These are phyloP conservation scores for Acipenser oxyrinchus DNA, from an alignment of 2,797 vertebrate genomes.

Conservation along the genomic window DNA sequence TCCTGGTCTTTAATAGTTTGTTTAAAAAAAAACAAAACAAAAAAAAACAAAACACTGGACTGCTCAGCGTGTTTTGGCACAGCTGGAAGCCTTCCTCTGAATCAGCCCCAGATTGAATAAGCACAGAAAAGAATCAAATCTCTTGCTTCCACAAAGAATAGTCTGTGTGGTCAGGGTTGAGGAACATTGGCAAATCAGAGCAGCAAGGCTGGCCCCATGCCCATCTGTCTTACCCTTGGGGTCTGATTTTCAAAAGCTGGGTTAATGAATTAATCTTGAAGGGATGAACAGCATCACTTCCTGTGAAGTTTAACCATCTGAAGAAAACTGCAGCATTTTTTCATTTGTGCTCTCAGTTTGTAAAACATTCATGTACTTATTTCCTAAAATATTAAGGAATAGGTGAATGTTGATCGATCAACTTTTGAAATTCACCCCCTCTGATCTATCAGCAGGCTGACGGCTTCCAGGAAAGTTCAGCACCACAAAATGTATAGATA, in stretches of 20 bases:
- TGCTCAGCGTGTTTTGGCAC: background rate
- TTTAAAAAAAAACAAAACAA: background rate
- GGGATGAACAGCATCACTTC: too few species aligned
- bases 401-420: too few species aligned
- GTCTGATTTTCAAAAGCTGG: background rate
- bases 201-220: conserved; percentile 4
- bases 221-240: background rate
- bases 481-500: conserved; percentile 3
- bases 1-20: background rate
- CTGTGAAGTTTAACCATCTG: too few species aligned
- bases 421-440: too few species aligned
- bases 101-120: conserved; percentile 7
- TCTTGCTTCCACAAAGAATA: background rate
- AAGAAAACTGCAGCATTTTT: too few species aligned
- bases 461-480: conserved; percentile 9
- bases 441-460: too few species aligned
- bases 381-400: too few species aligned
- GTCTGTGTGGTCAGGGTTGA: background rate
- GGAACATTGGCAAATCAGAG: conserved; percentile 11
- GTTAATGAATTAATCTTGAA: background rate
- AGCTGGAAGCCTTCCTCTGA: background rate
- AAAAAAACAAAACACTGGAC: background rate
- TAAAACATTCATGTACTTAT: too few species aligned
- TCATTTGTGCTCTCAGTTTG: too few species aligned
- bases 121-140: conserved; percentile 1